Evolutionary conservation across 2,797 vertebrate species (phyloP), one percentile per base, ranked within the genome.

Genomic region (Pangasius macronema): DNA sequence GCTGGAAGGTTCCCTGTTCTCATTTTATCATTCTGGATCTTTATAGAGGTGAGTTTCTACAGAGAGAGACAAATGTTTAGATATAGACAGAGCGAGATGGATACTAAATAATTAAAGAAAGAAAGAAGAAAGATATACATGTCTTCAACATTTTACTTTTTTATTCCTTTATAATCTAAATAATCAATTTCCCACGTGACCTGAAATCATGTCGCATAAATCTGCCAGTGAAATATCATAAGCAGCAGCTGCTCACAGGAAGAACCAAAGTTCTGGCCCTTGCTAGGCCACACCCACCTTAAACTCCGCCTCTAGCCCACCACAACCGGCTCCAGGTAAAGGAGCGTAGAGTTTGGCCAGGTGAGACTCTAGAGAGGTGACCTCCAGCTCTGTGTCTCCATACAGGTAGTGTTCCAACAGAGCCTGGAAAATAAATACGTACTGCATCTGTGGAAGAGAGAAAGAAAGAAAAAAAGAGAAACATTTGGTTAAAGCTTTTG

Each of bases 21-120:
- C 98, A 99, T 99, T 94, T 99, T 99, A 93, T 99, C 98, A 2
- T 99, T 99, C 93, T 99, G 98, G 92, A 99, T 99, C 95, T 99
- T 99, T 95, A 99, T 99, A 51, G 98, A 98, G 79, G 98, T 99
- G 91, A 99, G 95, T 87, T 99, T 99, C 98, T 99, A 92, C 13
- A 83, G 67, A 73, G 2, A 57, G 55, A 57, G 8, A 73, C 33
- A 59, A 30, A 68, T 33, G 18, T 22, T 49, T 3, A 7, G 18
- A 49, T 30, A 51, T 5, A 79, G 4, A 75, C 18, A 22, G 65
- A 70, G 8, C 30, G 30, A 39, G 18, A 39, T 20, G 67, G 27
- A 65, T 30, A 30, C 11, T 5, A 30, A 72, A 3, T 9, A 70
- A 22, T 13, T 24, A 11, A 72, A 72, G 11, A 33, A 36, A 65